phyloP scores from a whole-genome alignment of 1,140 invertebrate genomes.

The Odontomachus brunneus region DNA sequence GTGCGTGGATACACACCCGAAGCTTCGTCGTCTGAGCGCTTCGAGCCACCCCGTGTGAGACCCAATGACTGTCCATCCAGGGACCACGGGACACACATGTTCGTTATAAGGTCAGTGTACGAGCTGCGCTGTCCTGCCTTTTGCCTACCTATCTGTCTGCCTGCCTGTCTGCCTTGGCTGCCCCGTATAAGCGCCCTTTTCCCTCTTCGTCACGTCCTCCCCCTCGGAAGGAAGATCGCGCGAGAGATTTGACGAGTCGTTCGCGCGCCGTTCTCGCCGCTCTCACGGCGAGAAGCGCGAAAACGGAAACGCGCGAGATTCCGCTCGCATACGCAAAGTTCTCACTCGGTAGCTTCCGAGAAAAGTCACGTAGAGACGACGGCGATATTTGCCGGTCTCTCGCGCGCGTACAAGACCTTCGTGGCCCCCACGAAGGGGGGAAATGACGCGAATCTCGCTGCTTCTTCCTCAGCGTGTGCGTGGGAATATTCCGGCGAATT shows the following conservation, averaged over 20 bases:
- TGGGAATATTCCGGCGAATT: constrained; percentile 30
- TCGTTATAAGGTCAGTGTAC: constrained; percentile 83
- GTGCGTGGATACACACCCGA: constrained; percentile 64
- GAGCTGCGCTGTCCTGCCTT: constrained; percentile 31
- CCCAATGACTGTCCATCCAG: constrained; percentile 84
- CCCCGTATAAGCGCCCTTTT: constrained; percentile 6
- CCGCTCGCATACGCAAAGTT: background rate
- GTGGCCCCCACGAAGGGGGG: background rate
- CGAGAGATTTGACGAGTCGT: constrained; percentile 3
- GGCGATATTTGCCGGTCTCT: background rate
- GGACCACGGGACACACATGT: constrained; percentile 84
- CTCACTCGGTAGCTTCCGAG: background rate
- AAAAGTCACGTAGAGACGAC: background rate
- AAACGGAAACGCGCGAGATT: constrained; percentile 12
- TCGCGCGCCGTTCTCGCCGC: background rate
- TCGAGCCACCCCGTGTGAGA: constrained; percentile 78
- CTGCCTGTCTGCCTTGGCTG: no score
- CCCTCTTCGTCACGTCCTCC: background rate
- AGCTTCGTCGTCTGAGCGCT: constrained; percentile 66
- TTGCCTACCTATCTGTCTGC: constrained; percentile 13
- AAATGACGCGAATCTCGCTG: constrained; percentile 40
- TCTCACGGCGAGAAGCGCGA: constrained; percentile 14
- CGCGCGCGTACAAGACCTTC: background rate
- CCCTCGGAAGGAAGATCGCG: constrained; percentile 7
- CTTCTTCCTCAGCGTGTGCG: background rate